phyloP scores from a whole-genome alignment of 2,113 vertebrate species.

The Ameiurus melas region DNA sequence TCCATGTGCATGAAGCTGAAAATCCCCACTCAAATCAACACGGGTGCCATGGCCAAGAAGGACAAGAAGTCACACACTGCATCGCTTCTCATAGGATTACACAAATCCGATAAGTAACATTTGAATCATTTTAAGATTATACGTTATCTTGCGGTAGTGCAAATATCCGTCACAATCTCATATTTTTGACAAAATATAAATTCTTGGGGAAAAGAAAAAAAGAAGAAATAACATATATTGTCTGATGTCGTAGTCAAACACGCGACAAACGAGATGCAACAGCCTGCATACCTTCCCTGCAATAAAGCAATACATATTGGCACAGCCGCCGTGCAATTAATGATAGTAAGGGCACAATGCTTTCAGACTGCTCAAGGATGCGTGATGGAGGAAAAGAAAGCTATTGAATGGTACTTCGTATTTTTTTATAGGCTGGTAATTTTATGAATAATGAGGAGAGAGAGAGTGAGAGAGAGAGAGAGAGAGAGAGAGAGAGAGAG shows the following conservation, averaged over 20 bases:
- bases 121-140: neutral
- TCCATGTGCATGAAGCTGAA: conserved; percentile 42
- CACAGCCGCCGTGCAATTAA: neutral
- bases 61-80: neutral
- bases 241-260: neutral
- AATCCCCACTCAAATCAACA: neutral
- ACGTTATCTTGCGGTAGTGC: neutral
- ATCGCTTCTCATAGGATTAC: conserved; percentile 3
- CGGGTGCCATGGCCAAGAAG: neutral
- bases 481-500: conserved; percentile 21
- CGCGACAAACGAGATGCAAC: conserved; percentile 26
- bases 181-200: neutral
- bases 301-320: conserved; percentile 22
- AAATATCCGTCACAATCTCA: neutral
- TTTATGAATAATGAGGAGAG: neutral
- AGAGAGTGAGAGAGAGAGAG: conserved; percentile 15
- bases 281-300: conserved; percentile 23
- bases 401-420: neutral
- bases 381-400: neutral
- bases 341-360: neutral
- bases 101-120: conserved; percentile 4
- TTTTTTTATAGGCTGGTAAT: neutral
- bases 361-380: neutral
- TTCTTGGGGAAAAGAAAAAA: neutral
- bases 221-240: neutral